A percentile compares a stretch with the other conserved stretches of the same genome.
These are phyloP conservation scores for Drosophila dives DNA, from an alignment of 2,888 invertebrate species.

Conservation along the genomic window DNA sequence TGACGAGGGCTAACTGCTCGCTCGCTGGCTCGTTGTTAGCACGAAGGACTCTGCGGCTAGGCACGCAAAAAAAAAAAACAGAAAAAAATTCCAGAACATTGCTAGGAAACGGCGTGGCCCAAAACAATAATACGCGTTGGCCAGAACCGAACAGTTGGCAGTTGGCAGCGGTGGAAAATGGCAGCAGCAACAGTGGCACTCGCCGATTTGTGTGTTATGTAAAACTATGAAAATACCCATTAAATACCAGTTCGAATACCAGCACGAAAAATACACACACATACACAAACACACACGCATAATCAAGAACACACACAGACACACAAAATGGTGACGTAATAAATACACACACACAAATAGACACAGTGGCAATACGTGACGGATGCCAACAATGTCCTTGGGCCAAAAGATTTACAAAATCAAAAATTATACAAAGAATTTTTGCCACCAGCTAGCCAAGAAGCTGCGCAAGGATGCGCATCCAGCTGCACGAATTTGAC, in stretches of 20 bases:
- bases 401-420: slow-evolving; percentile 81
- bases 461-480: slow-evolving; percentile 73
- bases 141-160: slow-evolving; percentile 70
- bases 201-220: slow-evolving; percentile 57
- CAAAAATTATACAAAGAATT: slow-evolving; percentile 74
- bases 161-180: slow-evolving; percentile 72
- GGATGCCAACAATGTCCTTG: slow-evolving; percentile 71
- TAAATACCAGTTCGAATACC: slow-evolving; percentile 30
- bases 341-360: not conserved
- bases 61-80: slow-evolving; percentile 50
- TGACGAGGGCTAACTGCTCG: slow-evolving; percentile 46
- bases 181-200: slow-evolving; percentile 60
- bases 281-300: slow-evolving; percentile 10
- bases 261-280: slow-evolving; percentile 18
- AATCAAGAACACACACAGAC: slow-evolving; percentile 12
- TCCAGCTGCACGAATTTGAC: slow-evolving; percentile 54
- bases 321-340: slow-evolving; percentile 73
- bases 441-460: slow-evolving; percentile 71
- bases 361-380: not conserved
- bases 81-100: slow-evolving; percentile 65
- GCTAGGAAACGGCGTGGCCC: slow-evolving; percentile 82
- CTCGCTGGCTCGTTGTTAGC: slow-evolving; percentile 47
- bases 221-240: slow-evolving; percentile 35
- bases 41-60: slow-evolving; percentile 41
- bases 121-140: slow-evolving; percentile 68